Conservation (phyloP, 2,797 vertebrate species). For the Myripristis jacobus region DNA sequence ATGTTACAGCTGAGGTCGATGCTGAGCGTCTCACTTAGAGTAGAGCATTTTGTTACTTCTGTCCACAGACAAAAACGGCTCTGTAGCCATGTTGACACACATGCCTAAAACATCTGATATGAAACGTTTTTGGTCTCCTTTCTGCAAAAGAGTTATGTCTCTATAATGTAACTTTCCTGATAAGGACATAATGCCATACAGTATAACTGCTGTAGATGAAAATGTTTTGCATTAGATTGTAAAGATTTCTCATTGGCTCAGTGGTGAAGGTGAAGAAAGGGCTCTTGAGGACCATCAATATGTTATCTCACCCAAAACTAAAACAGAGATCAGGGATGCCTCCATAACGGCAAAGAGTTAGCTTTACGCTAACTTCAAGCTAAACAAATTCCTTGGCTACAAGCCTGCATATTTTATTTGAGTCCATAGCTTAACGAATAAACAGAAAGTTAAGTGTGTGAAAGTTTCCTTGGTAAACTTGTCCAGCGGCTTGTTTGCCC, state of each 20-base stretch:
- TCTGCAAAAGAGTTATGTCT: constrained; percentile 51
- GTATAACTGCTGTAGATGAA: constrained; percentile 48
- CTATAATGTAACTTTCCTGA: constrained; percentile 53
- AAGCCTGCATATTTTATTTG: constrained; percentile 40
- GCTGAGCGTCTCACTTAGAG: constrained; percentile 78
- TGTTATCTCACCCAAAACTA: constrained; percentile 52
- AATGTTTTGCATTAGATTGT: constrained; percentile 43
- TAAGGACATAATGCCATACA: constrained; percentile 51
- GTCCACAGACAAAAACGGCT: constrained; percentile 53
- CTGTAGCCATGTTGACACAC: constrained; percentile 58
- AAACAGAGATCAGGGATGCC: constrained; percentile 68
- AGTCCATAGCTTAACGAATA: constrained; percentile 29
- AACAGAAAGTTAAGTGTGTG: constrained; percentile 36
- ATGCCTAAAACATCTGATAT: constrained; percentile 35
- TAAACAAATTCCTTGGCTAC: constrained; percentile 44
- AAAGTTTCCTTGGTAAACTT: constrained; percentile 49
- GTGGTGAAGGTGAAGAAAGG: constrained; percentile 27
- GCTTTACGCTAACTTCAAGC: constrained; percentile 47
- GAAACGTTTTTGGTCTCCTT: constrained; percentile 60
- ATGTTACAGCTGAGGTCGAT: constrained; percentile 74
- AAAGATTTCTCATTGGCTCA: constrained; percentile 33
- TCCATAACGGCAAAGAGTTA: constrained; percentile 40
- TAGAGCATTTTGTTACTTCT: constrained; percentile 65
- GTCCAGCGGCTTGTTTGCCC: constrained; percentile 46
- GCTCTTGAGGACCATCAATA: constrained; percentile 29